Percentiles rank a stretch among this genome's conserved stretches.
Evolutionary conservation across 2,797 vertebrate species (phyloP).

Genomic region (Vultur gryphus): DNA sequence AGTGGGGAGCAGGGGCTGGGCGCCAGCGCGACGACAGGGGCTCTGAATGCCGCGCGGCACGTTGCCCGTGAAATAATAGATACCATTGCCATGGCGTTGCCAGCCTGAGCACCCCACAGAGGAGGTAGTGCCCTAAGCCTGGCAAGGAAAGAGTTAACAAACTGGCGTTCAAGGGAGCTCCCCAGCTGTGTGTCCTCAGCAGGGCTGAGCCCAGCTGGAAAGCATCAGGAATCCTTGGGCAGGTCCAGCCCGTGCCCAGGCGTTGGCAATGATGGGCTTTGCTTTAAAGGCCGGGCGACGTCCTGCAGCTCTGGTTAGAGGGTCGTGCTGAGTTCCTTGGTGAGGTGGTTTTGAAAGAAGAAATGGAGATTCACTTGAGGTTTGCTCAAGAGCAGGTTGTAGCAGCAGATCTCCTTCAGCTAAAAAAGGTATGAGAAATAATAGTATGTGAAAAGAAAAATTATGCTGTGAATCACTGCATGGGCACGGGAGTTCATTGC

Average conservation of each 20-base stretch:
- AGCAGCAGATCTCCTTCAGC: accelerated
- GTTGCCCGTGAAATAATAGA: accelerated
- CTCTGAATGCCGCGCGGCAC: accelerated
- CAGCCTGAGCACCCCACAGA: neutral
- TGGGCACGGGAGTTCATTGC: neutral
- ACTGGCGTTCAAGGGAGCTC: too few species aligned
- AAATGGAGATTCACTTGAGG: accelerated
- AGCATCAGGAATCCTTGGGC: accelerated
- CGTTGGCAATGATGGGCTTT: accelerated
- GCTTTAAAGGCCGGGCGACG: accelerated
- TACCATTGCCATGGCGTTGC: accelerated
- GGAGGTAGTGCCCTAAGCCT: too few species aligned
- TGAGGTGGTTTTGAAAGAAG: accelerated
- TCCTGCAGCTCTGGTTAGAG: accelerated
- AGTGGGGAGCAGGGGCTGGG: neutral
- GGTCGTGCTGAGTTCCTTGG: accelerated
- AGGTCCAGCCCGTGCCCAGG: neutral
- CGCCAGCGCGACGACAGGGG: accelerated
- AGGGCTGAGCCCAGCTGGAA: neutral
- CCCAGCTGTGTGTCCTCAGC: neutral
- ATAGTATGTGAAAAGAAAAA: accelerated
- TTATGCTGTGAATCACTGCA: accelerated
- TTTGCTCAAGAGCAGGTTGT: accelerated
- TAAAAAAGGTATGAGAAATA: neutral
- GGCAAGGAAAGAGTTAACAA: neutral